Conservation (phyloP, 2,113 vertebrate genomes). For the Stictonetta naevosa region DNA sequence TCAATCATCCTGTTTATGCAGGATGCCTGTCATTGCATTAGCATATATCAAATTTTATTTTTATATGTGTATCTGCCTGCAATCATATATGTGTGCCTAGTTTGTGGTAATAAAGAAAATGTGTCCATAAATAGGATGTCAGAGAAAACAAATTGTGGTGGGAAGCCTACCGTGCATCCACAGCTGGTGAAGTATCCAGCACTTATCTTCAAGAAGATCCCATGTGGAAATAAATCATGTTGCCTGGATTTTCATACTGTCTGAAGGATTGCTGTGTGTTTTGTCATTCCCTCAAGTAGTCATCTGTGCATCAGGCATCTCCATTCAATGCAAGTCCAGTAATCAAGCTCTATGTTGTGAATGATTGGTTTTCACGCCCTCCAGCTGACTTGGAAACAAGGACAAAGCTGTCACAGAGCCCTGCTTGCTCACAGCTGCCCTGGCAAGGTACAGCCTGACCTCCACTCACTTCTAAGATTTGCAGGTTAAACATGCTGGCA, state of each 20-base stretch:
- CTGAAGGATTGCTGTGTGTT: not conserved
- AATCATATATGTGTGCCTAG: not conserved
- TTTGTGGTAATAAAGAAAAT: not conserved
- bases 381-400: slow-evolving; percentile 17
- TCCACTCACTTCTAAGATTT: not conserved
- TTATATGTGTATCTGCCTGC: not conserved
- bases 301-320: not conserved
- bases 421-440: not conserved
- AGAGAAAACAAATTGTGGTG: not conserved
- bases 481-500: not conserved
- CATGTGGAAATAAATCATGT: not conserved
- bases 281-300: not conserved
- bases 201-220: not conserved
- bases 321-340: not conserved
- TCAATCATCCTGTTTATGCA: not conserved
- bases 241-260: not conserved
- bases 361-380: not conserved
- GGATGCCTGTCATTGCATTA: not conserved
- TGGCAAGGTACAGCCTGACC: not conserved
- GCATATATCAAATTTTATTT: not conserved
- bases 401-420: not conserved
- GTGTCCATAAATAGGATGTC: not conserved
- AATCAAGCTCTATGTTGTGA: slow-evolving; percentile 18
- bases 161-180: not conserved
- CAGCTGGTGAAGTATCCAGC: slow-evolving; percentile 1